These are phyloP conservation scores for Onychomys arenicola DNA, from an alignment of 2,797 vertebrate genomes.

Conservation along the genomic window DNA sequence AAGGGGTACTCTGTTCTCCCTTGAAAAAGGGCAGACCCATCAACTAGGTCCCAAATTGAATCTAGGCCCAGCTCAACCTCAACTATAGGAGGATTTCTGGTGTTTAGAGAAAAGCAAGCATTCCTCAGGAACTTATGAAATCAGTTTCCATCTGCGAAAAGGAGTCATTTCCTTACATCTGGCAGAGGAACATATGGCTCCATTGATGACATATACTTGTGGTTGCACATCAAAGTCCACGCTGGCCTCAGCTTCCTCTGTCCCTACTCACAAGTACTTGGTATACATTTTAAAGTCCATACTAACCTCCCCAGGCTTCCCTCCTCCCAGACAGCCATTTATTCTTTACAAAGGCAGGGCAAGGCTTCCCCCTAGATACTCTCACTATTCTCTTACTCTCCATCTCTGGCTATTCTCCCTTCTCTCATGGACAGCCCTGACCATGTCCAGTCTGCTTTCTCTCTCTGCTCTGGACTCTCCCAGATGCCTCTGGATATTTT, in stretches of 20 bases:
- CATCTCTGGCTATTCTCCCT: no score
- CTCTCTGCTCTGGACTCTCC: not conserved
- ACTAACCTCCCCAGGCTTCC: not conserved
- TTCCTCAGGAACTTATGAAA: not conserved
- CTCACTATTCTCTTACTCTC: not conserved
- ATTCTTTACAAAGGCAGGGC: not conserved
- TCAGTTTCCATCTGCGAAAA: not conserved
- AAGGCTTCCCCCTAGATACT: not conserved
- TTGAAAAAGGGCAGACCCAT: not conserved
- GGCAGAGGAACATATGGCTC: not conserved
- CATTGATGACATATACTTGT: no score
- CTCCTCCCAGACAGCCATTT: not conserved
- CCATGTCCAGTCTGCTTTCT: not conserved
- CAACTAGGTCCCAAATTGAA: not conserved
- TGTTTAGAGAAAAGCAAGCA: not conserved
- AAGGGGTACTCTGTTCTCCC: not conserved
- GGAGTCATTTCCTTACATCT: not conserved
- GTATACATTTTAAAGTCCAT: not conserved
- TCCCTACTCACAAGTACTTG: not conserved
- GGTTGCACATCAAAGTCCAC: not conserved
- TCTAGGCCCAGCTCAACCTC: not conserved
- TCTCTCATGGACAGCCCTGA: not conserved
- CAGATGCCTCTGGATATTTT: not conserved
- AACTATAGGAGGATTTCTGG: not conserved
- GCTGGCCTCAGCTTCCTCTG: not conserved